Conservation (phyloP, 1,140 invertebrate species). For the Cataglyphis hispanica region DNA sequence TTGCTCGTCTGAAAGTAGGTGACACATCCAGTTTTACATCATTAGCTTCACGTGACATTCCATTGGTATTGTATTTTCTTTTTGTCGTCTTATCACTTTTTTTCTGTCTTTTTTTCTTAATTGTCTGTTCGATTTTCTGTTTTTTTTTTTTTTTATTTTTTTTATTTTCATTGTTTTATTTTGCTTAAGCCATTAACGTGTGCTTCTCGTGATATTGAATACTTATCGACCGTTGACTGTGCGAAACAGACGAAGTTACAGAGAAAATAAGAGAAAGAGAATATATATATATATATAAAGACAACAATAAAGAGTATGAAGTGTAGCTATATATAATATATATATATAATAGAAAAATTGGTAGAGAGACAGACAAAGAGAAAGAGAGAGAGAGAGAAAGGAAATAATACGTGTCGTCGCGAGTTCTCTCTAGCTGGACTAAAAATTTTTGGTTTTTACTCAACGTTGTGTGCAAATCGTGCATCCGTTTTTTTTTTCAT, state of each 20-base stretch:
- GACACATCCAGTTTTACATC: conserved; percentile 86
- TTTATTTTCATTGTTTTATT: not conserved
- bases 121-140: conserved; percentile 42
- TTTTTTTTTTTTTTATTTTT: conserved; percentile 7
- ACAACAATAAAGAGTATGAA: conserved; percentile 37
- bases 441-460: not conserved
- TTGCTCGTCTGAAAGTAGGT: conserved; percentile 88
- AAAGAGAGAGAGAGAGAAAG: conserved; percentile 66
- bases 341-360: conserved; percentile 50
- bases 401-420: conserved; percentile 53
- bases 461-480: conserved; percentile 47
- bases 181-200: conserved; percentile 31
- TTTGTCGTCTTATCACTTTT: conserved; percentile 41
- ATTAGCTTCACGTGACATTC: conserved; percentile 74
- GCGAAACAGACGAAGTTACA: conserved; percentile 56
- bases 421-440: conserved; percentile 30
- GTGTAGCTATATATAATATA: conserved; percentile 55
- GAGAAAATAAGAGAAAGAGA: conserved; percentile 59
- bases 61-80: conserved; percentile 54
- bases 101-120: conserved; percentile 55
- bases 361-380: conserved; percentile 49
- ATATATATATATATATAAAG: no score
- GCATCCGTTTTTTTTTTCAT: conserved; percentile 25
- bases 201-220: conserved; percentile 51
- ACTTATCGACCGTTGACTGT: conserved; percentile 55